phyloP scores from a whole-genome alignment of 2,888 invertebrate species.

The Omphaloscelis lunosa region DNA sequence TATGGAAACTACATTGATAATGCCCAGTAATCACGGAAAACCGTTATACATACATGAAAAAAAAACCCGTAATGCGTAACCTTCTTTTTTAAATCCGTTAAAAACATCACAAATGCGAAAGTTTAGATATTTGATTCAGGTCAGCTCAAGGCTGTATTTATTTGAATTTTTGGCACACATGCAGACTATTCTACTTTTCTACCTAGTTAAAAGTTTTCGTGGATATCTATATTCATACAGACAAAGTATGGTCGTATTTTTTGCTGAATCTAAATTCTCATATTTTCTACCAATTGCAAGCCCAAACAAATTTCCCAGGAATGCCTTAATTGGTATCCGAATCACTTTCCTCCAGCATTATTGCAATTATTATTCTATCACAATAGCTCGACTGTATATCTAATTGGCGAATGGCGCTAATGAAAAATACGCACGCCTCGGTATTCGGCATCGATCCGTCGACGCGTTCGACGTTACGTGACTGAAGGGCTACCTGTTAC shows the following conservation, averaged over 20 bases:
- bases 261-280: neutral
- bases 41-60: neutral
- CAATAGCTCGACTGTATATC: constrained; percentile 53
- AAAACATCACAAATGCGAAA: neutral
- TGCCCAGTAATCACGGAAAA: neutral
- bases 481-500: constrained; percentile 70
- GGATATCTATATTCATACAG: neutral
- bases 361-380: constrained; percentile 55
- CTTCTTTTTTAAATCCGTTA: neutral
- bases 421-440: constrained; percentile 88
- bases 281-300: constrained; percentile 8
- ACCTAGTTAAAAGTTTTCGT: neutral
- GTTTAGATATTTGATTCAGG: constrained; percentile 4
- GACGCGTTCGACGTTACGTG: constrained; percentile 85
- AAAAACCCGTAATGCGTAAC: neutral
- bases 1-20: neutral
- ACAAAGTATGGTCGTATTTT: neutral
- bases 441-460: constrained; percentile 85
- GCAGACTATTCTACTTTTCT: neutral
- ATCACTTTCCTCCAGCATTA: constrained; percentile 35
- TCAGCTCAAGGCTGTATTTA: neutral
- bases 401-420: constrained; percentile 75
- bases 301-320: constrained; percentile 9
- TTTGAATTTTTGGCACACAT: constrained; percentile 3
- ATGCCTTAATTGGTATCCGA: constrained; percentile 12